phyloP scores from a whole-genome alignment of 2,797 vertebrate genomes.

The Acrossocheilus wenchowensis region DNA sequence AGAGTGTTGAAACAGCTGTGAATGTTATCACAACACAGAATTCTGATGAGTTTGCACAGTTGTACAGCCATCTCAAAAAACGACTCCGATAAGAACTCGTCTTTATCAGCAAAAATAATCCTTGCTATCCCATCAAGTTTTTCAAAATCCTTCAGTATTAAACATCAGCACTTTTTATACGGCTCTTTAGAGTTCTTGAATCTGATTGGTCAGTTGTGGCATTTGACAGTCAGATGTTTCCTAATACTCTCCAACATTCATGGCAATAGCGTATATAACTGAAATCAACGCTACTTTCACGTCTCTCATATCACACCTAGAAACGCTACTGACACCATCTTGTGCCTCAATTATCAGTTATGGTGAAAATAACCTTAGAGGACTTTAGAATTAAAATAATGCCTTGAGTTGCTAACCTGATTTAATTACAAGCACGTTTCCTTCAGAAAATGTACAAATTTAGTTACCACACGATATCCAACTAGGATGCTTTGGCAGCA shows the following conservation, averaged over 20 bases:
- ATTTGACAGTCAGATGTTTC: neutral
- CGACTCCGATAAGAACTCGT: neutral
- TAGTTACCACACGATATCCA: neutral
- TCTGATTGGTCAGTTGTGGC: neutral
- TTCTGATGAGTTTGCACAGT: conserved; percentile 39
- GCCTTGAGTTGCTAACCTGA: neutral
- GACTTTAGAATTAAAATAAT: neutral
- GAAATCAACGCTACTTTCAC: neutral
- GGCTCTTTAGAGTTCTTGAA: neutral
- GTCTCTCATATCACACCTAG: neutral
- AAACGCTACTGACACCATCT: neutral
- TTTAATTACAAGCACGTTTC: neutral
- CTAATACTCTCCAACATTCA: neutral
- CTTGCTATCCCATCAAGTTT: neutral
- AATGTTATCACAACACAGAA: conserved; percentile 33
- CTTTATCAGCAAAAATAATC: neutral
- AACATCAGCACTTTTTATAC: neutral
- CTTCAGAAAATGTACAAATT: neutral
- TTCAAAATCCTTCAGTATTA: neutral
- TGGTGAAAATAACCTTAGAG: neutral
- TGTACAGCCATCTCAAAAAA: conserved; percentile 1
- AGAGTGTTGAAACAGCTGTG: conserved; percentile 32
- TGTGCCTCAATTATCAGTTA: neutral
- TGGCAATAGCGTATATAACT: neutral
- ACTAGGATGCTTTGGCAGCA: neutral